Conservation (phyloP, 2,113 vertebrate species). For the Capreolus pygargus region DNA sequence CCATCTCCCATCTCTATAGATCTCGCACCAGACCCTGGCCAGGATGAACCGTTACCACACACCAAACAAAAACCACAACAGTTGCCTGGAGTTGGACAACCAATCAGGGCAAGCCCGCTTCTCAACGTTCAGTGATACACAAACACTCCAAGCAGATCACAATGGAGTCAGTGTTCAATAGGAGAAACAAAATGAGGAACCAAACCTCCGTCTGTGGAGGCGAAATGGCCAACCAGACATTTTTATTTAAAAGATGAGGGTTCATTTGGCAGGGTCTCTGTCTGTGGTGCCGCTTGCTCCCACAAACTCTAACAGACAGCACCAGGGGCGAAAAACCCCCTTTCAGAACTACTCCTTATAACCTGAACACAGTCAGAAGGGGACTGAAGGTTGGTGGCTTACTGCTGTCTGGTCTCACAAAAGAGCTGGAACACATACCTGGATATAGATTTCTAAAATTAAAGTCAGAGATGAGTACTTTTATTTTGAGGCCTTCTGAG, state of each 20-base stretch:
- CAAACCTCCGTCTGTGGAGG: constrained; percentile 57
- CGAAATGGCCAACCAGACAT: constrained; percentile 48
- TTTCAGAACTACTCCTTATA: neutral
- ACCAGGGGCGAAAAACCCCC: constrained; percentile 25
- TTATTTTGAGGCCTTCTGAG: constrained; percentile 61
- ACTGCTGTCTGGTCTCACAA: constrained; percentile 2
- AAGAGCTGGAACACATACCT: constrained; percentile 13
- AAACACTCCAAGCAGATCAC: constrained; percentile 56
- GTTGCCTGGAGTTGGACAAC: neutral
- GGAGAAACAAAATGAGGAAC: constrained; percentile 76
- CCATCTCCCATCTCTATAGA: neutral
- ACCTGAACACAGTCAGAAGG: constrained; percentile 15
- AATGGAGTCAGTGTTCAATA: constrained; percentile 70
- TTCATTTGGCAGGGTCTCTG: constrained; percentile 59
- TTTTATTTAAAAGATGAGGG: constrained; percentile 61
- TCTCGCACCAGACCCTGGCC: neutral
- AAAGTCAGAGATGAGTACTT: constrained; percentile 26
- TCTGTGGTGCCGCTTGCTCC: constrained; percentile 26
- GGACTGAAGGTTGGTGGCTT: neutral
- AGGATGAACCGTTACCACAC: neutral
- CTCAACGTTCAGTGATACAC: constrained; percentile 38
- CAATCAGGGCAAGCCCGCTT: constrained; percentile 16
- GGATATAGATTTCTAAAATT: constrained; percentile 31
- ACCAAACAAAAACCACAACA: constrained; percentile 12
- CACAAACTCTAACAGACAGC: constrained; percentile 54